Base-by-base conservation (phyloP, 2,797 vertebrate species). In the Trachops cirrhosus region DNA sequence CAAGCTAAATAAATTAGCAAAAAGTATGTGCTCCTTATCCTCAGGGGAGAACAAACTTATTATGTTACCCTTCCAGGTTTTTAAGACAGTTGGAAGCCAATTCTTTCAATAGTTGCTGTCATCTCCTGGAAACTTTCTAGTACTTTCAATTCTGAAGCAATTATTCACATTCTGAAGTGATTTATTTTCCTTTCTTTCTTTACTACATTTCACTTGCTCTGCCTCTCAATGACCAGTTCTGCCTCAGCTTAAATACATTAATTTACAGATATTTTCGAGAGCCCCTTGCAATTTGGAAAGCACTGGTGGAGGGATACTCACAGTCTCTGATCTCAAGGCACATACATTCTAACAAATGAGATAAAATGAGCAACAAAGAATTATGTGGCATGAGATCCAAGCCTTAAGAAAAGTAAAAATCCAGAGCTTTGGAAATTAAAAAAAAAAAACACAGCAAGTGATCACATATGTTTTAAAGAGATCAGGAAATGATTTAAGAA, bases 41-140 rank as follows among this genome's bases (percentile, higher is more conserved):
- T 93, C 86, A 84, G 71, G 92, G 88, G 94, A 75, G 77, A 95
- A 85, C 3, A n/a, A 74, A 59, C 91, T 92, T 95, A 95, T 95
- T 95, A 96, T 54, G 64, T 96, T 96, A 96, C 91, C 95, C n/a
- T 93, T 93, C 78, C 64, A 97, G 62, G 82, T 96, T 95, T 97
- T 89, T 64, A 88, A 95, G 95, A 95, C 96, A 88, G 96, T 97
- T 95, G 96, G 96, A 97, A 96, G 94, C 91, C 91, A 0, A 75
- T 80, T 95, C 88, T 96, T 91, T 95, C 83, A 96, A 91, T 85
- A 95, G 77, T 19, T 89, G 86, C 96, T 97, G 96, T 96, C 96
- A 96, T 94, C 89, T 96, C 94, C 64, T 86, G 73, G 79, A 95
- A 91, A 93, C 46, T 89, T 86, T 73, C 91, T 80, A 80, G 70